Base-by-base conservation (phyloP, 2,888 invertebrate genomes). In the Lepeophtheirus nordmannii region DNA sequence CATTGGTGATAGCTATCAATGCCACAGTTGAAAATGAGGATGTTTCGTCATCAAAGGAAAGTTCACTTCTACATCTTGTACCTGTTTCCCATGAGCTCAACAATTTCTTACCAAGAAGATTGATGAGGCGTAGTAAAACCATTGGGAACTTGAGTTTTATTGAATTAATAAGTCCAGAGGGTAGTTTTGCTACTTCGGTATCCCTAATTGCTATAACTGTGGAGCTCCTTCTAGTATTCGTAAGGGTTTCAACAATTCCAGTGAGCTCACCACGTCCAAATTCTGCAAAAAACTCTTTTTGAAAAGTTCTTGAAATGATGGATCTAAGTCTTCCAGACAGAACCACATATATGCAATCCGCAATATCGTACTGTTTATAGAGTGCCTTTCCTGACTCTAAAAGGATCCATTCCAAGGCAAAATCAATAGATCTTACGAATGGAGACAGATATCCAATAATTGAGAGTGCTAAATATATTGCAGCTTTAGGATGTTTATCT, bases 241-340 rank as follows among this genome's bases (percentile, higher is more conserved):
- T 91, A 65, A 92, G 87, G 85, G 91, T 89, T 75, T 92, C 91
- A 22, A 85, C 93, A 74, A 97, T 87, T 71, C 98, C 92, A 59
- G 97, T 87, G 12, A 98, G 80, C 77, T 98, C 98, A 1, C 97
- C 97, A 75, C 94, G 89, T 66, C 97, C 97, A 74, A 96, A 97
- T 76, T 99, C 98, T 8, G 90, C 94, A 0, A 96, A 89, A 41
- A 96, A 80, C 72, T 96, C 93, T 76, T 96, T 93, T 76, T 46
- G 20, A n/a, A 17, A 22, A 5, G 41, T 37, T 30, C 38, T 46
- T 17, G 14, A n/a, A 11, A 63, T 63, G n/a, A 63, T 53, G 3
- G 63, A 63, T 53, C 63, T 82, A 70, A 98, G 79, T 14, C 98
- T 90, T 0, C 98, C 98, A 73, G 93, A 94, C 38, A 98, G 79